These are phyloP conservation scores for Xanthorhoe spadicearia DNA, from an alignment of 2,888 invertebrate genomes.

Conservation along the genomic window DNA sequence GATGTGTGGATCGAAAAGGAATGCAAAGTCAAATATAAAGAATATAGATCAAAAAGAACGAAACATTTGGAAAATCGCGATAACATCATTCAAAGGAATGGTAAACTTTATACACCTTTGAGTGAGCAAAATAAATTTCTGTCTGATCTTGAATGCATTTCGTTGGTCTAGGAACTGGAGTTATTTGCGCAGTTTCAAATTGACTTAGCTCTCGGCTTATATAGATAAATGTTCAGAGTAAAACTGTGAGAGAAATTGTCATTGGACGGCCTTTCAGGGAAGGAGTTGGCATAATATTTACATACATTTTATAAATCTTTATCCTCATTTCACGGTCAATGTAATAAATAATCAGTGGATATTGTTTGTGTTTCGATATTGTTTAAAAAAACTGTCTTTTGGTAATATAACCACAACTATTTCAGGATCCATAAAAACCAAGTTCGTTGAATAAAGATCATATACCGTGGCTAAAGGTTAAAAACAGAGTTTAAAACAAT, in stretches of 20 bases:
- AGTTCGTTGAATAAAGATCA: too few relatives aligned
- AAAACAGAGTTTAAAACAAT: background rate
- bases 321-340: too few relatives aligned
- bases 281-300: too few relatives aligned
- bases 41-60: slow-evolving; percentile 80
- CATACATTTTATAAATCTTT: background rate
- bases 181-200: slow-evolving; percentile 32
- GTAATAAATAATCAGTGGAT: too few relatives aligned
- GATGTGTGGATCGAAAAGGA: slow-evolving; percentile 71
- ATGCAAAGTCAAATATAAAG: slow-evolving; percentile 74
- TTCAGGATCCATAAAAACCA: too few relatives aligned
- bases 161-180: slow-evolving; percentile 21
- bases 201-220: slow-evolving; percentile 18
- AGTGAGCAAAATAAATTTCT: slow-evolving; percentile 73
- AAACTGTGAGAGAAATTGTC: slow-evolving; percentile 12
- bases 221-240: slow-evolving; percentile 1
- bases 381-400: too few relatives aligned
- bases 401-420: too few relatives aligned
- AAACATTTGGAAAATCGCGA: slow-evolving; percentile 78
- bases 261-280: background rate
- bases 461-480: background rate
- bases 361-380: too few relatives aligned
- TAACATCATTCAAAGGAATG: slow-evolving; percentile 80
- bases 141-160: slow-evolving; percentile 52
- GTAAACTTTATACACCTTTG: slow-evolving; percentile 76